Evolutionary conservation across 2,797 vertebrate genomes (phyloP).

Genomic region (Rhinogobio ventralis): DNA sequence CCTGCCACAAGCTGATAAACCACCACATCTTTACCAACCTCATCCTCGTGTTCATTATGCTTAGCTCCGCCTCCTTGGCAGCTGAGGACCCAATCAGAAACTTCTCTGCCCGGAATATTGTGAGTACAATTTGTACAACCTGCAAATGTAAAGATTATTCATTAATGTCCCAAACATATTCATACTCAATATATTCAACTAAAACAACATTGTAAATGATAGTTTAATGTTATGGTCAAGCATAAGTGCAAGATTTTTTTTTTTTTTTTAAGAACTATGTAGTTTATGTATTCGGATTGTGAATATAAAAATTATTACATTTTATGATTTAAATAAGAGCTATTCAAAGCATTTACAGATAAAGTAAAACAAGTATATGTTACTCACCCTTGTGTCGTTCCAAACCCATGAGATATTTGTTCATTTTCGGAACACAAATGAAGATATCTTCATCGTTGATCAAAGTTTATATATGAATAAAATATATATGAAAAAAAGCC

Average conservation of each 20-base stretch:
- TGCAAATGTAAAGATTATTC: neutral
- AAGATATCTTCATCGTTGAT: neutral
- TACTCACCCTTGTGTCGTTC: neutral
- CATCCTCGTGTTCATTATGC: constrained; percentile 99
- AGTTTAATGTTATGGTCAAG: neutral
- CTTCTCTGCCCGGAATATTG: constrained; percentile 94
- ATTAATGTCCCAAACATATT: neutral
- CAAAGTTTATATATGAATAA: neutral
- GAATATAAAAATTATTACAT: neutral
- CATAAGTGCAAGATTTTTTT: neutral
- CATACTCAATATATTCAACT: neutral
- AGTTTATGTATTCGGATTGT: neutral
- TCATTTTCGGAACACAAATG: neutral
- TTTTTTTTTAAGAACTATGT: neutral
- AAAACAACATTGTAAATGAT: neutral
- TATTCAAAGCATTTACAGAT: neutral
- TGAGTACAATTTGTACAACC: constrained; percentile 76
- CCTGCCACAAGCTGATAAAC: constrained; percentile 96
- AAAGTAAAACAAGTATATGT: neutral
- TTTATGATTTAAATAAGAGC: neutral
- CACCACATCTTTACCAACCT: constrained; percentile 99
- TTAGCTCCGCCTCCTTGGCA: constrained; percentile 96
- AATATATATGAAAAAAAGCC: neutral
- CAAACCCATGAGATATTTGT: neutral
- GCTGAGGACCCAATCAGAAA: constrained; percentile 98